Base-by-base conservation (phyloP, 1,140 invertebrate species). In the Drosophila auraria region DNA sequence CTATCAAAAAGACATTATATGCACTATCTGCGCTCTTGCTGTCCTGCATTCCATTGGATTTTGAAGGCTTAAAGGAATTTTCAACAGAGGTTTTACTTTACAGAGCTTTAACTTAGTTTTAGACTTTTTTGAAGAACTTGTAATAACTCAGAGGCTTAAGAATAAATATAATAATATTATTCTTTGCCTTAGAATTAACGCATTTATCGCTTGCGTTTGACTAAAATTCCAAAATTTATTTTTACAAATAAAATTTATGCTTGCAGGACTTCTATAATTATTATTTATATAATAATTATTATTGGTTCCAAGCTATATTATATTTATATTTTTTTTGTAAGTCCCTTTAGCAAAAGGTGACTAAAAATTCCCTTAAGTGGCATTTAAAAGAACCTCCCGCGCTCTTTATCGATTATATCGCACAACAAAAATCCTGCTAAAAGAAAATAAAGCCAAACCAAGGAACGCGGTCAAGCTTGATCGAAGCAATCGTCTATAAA, bases 1-100 rank as follows among this genome's bases (percentile, higher is more conserved):
- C 69, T 79, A 82, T 86, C 83, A 86, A 78, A 42, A 70, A 68
- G 50, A 59, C 64, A 62, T 70, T 82, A 71, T 84, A 66, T 20
- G 30, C 64, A 65, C 53, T 62, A 45, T 44, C n/a, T 47, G 11
- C 12, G 12, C 12, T 30, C 42, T 20, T 14, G 33, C 40, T 62
- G n/a, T 27, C 6, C 49, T 61, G 38, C 58, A 70, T 59, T 50
- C 36, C 53, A 33, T 23, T 30, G 12, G 5, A 40, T 40, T 20
- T 53, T 27, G 5, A 6, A 15, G 66, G 50, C 44, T 36, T 47
- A 14, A 17, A 15, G 14, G 73, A 66, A 53, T 45, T 3, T 5
- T 25, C 8, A 38, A 71, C 64, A 62, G 61, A 45, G 33, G 25
- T 54, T 84, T 54, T 36, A 45, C 2, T 1, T 1, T 1, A 11